Base-by-base conservation (phyloP, 2,113 vertebrate species). In the Clarias magur region DNA sequence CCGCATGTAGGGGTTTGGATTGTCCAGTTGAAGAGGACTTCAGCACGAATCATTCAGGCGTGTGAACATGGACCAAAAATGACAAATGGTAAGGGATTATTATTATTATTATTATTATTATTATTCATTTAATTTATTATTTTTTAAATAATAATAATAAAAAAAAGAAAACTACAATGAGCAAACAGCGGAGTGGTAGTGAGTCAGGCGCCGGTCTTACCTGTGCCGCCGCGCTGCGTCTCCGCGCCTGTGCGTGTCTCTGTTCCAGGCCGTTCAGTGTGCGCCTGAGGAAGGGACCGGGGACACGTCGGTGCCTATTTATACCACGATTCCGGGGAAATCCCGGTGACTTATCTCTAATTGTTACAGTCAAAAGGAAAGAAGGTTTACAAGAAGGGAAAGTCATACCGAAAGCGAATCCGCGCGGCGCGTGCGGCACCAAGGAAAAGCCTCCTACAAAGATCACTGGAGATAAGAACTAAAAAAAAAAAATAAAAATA, bases 1-100 rank as follows among this genome's bases (percentile, higher is more conserved):
- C 62, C 19, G 12, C 34, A 48, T 48, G 48, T 25, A 80, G 81
- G 85, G 60, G 75, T 54, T 60, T 57, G 1, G 27, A 7, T 7
- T 60, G 59, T 30, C 15, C 48, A 17, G 3, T 3, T 25, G 25
- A 75, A 42, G 6, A 68, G 57, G 73, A 86, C 54, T 86, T 80
- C 68, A 8, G 88, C 85, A 84, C 80, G 83, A 88, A 89, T 76
- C 67, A 85, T 89, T 91, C 89, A 82, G 86, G 85, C 80, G 76
- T 67, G 88, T 82, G 86, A 92, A 76, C 62, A 88, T 91, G 91
- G 88, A 83, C 65, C n/a, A 89, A 88, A 91, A 90, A 92, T 92
- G 91, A 92, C 89, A 84, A 86, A 92, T 92, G 91, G 91, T 92
- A 87, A 63, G 7, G 7, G 4, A 19, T 21, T 0, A 21, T 7